Evolutionary conservation across 2,888 invertebrate genomes (phyloP).

Genomic region (Tortrix viridana): DNA sequence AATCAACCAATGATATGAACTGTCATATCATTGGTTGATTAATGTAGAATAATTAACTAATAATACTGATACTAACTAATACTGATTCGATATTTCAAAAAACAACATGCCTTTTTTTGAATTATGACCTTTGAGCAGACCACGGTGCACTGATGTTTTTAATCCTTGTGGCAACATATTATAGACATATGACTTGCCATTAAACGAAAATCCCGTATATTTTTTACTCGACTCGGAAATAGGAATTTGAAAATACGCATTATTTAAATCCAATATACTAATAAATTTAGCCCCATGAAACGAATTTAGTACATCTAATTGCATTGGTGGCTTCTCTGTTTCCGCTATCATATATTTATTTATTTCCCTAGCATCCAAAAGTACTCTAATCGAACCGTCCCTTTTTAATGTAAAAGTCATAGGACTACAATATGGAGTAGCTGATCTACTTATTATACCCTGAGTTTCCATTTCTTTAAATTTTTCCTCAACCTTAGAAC

Average conservation of each 20-base stretch:
- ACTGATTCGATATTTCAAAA: too few species aligned
- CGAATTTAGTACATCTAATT: constrained; percentile 5
- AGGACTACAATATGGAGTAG: constrained; percentile 15
- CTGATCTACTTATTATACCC: background rate
- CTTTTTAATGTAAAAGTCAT: constrained; percentile 12
- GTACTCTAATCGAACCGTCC: constrained; percentile 1
- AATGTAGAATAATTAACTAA: too few species aligned
- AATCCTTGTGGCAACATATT: constrained; percentile 43
- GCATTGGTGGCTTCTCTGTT: constrained; percentile 9
- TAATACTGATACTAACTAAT: too few species aligned
- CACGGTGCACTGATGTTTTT: constrained; percentile 41
- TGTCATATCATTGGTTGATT: too few species aligned
- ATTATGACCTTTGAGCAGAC: too few species aligned
- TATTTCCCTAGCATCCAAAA: constrained; percentile 10
- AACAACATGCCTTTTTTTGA: too few species aligned
- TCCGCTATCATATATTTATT: constrained; percentile 12
- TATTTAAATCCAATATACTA: constrained; percentile 40
- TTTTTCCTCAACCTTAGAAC: constrained; percentile 39
- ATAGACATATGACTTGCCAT: constrained; percentile 38
- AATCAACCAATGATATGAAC: too few species aligned
- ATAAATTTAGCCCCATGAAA: constrained; percentile 36
- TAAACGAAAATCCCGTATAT: constrained; percentile 39
- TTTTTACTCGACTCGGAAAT: constrained; percentile 31
- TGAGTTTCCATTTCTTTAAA: constrained; percentile 39
- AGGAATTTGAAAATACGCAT: constrained; percentile 42